Conservation (phyloP, 2,888 invertebrate genomes). For the Esperia sulphurella region DNA sequence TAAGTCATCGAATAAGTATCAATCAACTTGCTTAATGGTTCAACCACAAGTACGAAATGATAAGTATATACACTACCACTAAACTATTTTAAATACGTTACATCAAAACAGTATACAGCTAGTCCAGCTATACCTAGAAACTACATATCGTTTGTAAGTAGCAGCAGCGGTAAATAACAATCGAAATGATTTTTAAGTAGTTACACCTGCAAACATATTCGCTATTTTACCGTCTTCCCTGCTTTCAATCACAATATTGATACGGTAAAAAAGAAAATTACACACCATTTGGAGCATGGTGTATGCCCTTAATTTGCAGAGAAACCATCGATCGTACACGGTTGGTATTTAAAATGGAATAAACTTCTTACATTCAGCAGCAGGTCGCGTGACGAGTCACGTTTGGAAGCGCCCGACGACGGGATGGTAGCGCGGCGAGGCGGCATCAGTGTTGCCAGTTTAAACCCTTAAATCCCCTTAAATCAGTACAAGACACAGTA, state of each 20-base stretch:
- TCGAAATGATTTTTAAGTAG: neutral
- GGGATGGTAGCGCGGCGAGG: slow-evolving; percentile 11
- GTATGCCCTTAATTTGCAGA: slow-evolving; percentile 38
- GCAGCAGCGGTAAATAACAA: neutral
- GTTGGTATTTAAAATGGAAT: slow-evolving; percentile 57
- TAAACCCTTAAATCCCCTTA: too few relatives aligned
- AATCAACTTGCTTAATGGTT: too few relatives aligned
- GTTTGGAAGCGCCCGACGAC: slow-evolving; percentile 32
- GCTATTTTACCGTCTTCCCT: neutral
- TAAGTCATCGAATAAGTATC: too few relatives aligned
- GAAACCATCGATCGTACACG: slow-evolving; percentile 44
- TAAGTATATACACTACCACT: too few relatives aligned
- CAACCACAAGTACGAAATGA: too few relatives aligned
- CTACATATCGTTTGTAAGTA: too few relatives aligned
- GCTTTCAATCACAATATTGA: neutral
- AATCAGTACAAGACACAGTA: too few relatives aligned
- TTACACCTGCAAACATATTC: neutral
- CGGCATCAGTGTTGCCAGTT: too few relatives aligned
- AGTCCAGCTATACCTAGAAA: too few relatives aligned
- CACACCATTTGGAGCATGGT: slow-evolving; percentile 13
- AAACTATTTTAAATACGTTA: too few relatives aligned
- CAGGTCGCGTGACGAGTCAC: slow-evolving; percentile 53
- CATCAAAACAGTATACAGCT: too few relatives aligned
- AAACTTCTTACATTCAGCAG: slow-evolving; percentile 49
- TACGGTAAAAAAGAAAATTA: slow-evolving; percentile 7